A percentile compares a stretch with the other conserved stretches of the same genome.
Conservation (phyloP, 2,797 vertebrate species). For the Cuculus canorus region DNA sequence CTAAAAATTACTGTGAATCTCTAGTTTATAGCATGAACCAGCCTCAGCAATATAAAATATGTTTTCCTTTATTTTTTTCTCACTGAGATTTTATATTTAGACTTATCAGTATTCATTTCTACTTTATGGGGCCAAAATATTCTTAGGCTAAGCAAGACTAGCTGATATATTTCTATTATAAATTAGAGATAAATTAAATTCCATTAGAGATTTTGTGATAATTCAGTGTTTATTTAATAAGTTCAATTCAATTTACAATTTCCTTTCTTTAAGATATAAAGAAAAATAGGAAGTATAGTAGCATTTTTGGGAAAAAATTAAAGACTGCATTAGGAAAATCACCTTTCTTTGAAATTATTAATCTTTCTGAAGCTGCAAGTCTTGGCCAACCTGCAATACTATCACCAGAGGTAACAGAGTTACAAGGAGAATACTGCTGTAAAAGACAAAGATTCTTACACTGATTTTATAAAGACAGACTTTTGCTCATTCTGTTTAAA, state of each 20-base stretch:
- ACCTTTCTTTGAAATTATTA: background rate
- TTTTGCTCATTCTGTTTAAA: background rate
- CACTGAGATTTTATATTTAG: background rate
- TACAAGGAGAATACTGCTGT: background rate
- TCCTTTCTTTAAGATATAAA: background rate
- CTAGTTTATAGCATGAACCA: background rate
- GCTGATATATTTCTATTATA: background rate
- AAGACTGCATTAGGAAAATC: background rate
- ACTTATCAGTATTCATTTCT: background rate
- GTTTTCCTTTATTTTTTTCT: background rate
- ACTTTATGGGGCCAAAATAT: background rate
- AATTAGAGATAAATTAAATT: background rate
- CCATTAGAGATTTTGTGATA: background rate
- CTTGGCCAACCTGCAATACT: background rate
- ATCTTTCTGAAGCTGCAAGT: background rate
- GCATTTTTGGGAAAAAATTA: background rate
- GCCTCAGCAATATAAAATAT: background rate
- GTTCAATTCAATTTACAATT: background rate
- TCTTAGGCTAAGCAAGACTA: background rate
- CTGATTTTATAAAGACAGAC: background rate
- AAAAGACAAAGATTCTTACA: background rate
- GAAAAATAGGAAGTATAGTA: background rate
- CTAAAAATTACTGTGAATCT: background rate
- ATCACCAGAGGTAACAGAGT: background rate
- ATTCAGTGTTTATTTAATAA: background rate